Evolutionary conservation across 2,797 vertebrate species (phyloP).

Genomic region (Fratercula arctica): DNA sequence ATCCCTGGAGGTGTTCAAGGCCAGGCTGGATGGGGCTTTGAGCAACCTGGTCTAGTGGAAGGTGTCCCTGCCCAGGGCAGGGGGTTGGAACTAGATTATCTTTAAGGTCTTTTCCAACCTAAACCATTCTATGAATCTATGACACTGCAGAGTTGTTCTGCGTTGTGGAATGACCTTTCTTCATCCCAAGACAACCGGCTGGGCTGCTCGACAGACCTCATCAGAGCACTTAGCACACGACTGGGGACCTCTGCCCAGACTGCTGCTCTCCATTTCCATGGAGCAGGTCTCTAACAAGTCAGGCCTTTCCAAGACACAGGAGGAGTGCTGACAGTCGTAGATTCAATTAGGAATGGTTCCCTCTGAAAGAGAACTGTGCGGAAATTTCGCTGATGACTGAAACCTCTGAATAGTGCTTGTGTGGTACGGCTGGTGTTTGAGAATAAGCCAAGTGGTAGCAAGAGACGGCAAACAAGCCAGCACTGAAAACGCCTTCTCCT

Average conservation of each 20-base stretch:
- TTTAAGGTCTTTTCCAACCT: background rate
- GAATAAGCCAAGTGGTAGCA: background rate
- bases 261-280: background rate
- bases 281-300: background rate
- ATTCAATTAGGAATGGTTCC: conserved; percentile 3
- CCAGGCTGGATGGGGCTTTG: background rate
- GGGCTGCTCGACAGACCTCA: background rate
- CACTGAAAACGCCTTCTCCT: background rate
- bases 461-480: background rate
- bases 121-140: background rate
- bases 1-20: background rate
- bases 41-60: background rate
- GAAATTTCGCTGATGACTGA: background rate
- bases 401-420: conserved; percentile 9
- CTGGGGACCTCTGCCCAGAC: background rate
- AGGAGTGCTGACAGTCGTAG: background rate
- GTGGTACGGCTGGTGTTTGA: background rate
- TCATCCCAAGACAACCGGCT: background rate
- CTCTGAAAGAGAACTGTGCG: background rate
- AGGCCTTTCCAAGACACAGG: background rate
- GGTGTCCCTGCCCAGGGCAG: background rate
- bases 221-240: background rate
- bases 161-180: background rate
- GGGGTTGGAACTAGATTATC: background rate
- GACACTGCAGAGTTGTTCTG: background rate